Evolutionary conservation across 2,888 invertebrate species (phyloP), one percentile per base, ranked within the genome.

Genomic region (Epinotia brunnichana): DNA sequence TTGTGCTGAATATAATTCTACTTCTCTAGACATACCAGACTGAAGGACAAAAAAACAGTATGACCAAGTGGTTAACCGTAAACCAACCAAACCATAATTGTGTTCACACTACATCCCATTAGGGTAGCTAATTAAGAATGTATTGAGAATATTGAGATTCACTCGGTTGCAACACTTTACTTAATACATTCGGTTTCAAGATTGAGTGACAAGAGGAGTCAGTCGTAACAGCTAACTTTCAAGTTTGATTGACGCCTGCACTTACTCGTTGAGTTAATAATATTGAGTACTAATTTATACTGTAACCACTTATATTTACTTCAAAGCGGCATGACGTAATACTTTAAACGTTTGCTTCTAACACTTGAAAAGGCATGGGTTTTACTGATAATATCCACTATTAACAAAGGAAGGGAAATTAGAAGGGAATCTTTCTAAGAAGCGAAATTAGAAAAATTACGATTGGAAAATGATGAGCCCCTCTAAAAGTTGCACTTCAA

Each of bases 211-310:
- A 59, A 62, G 73, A 29, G 51, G 68, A 69, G 63, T 13, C 69
- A 51, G 54, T 69, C 51, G 69, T 74, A 77, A 77, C 68, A 61
- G 60, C 64, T 70, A 76, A 76, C 76, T 77, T 86, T 87, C 86
- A 83, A 85, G 73, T 78, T 78, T 86, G 85, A 86, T 87, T 83
- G 81, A 82, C 77, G 77, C 81, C 75, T 73, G 73, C 76, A 80
- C 74, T 75, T 76, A 84, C 79, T 76, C 79, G 81, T 44, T 54
- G 56, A 67, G 53, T 59, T 51, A 62, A 68, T 69, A 64, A 84
- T 85, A 83, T 85, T 77, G 75, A 78, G 83, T 83, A 85, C 84
- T 85, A 86, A 87, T 87, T 85, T 83, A 79, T 75, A 76, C 76
- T 76, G 78, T 82, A 83, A 82, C 79, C 77, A 78, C 78, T 83